Base-by-base conservation (phyloP, 2,113 vertebrate genomes). In the Cichladusa arquata region DNA sequence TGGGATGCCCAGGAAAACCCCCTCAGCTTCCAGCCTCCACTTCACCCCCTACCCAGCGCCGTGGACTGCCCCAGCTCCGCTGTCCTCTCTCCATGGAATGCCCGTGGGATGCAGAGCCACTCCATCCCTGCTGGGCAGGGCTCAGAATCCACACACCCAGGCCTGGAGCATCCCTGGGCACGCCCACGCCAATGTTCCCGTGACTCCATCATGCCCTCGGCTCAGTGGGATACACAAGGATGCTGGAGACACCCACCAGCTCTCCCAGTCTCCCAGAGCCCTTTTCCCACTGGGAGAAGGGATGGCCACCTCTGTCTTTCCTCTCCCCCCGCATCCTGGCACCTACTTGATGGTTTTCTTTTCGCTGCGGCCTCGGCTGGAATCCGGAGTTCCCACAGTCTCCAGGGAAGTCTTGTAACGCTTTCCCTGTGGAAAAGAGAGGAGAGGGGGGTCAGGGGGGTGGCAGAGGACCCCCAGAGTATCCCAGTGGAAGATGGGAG, bases 261-360 rank as follows among this genome's bases (percentile, higher is more conserved):
- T 51, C 61, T 61, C 42, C 71, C 54, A 2, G n/a, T 33, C 13
- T 69, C 60, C 60, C 1, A 0, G 19, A 81, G 51, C 25, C 26
- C 53, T 26, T 51, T 31, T 67, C 33, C 45, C 19, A 11, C 11
- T 2, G 48, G 58, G 44, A 90, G 74, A 51, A 53, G 51, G 77
- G 66, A 56, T 2, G 3, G 45, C 22, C 83, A 44, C 62, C 33
- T 88, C 53, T 11, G 53, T 58, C 42, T 65, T 81, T 70, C 84
- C 81, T 86, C 65, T 70, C 22, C 40, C 60, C 47, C 33, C 42
- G 38, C 2, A 78, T 91, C 81, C 77, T 94, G 95, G 97, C 98
- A 99, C 99, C 98, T 99, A 99, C 99, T 99, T 99, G 98, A 99
- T 99, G 98, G 99, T 98, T 98, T 99, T 99, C 98, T 99, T 99